Evolutionary conservation across 1,140 invertebrate genomes (phyloP).

Genomic region (Drosophila trapezifrons): DNA sequence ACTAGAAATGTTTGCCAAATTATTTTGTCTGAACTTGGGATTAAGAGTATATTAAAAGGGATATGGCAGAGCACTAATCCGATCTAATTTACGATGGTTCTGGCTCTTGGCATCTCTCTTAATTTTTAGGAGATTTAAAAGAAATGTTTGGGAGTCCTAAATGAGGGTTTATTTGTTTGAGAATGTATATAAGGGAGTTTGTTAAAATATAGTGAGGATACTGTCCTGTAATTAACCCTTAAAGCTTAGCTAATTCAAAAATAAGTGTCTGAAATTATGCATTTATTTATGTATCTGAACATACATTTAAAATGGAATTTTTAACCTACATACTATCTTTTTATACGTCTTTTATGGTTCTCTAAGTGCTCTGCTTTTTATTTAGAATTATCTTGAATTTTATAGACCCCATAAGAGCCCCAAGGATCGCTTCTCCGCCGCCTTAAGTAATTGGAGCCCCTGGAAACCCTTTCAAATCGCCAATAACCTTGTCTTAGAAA

Average conservation of each 20-base stretch:
- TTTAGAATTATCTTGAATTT: neutral
- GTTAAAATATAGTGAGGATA: too few relatives aligned
- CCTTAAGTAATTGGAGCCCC: constrained; percentile 15
- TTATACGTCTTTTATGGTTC: neutral
- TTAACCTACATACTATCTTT: too few relatives aligned
- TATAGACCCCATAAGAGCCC: neutral
- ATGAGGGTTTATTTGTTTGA: neutral
- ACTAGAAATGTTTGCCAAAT: constrained; percentile 27
- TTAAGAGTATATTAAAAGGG: constrained; percentile 31
- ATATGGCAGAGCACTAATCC: constrained; percentile 4
- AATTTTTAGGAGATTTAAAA: neutral
- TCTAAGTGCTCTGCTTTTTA: neutral
- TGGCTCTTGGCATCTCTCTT: neutral
- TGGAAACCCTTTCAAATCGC: constrained; percentile 1
- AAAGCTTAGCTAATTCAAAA: too few relatives aligned
- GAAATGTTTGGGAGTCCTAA: neutral
- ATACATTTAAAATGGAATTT: too few relatives aligned
- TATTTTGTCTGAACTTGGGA: constrained; percentile 25
- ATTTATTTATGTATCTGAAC: too few relatives aligned
- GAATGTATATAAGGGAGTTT: too few relatives aligned
- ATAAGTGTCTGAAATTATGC: too few relatives aligned
- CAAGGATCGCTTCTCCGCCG: neutral
- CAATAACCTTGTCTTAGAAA: constrained; percentile 1
- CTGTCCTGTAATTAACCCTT: too few relatives aligned
- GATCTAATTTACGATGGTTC: neutral